Evolutionary conservation across 2,888 invertebrate genomes (phyloP), one percentile per base, ranked within the genome.

Genomic region (Lasioglossum zephyrum): DNA sequence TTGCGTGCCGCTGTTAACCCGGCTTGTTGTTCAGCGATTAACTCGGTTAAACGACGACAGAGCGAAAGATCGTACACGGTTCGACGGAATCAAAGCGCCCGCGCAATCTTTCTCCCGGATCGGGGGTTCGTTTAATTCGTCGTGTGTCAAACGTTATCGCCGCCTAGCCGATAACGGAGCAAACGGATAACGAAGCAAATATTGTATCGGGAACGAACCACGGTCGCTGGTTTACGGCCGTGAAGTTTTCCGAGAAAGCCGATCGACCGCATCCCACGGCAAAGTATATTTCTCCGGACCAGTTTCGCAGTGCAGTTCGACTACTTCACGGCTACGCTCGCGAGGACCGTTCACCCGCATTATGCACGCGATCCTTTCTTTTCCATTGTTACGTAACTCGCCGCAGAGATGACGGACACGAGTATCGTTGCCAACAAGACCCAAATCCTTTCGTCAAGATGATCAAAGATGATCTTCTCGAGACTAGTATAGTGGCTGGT

Each of bases 231-330:
- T 36, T 66, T 36, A 69, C 22, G 39, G 39, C 39, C 69, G 39
- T 22, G 39, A 69, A 69, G 69, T 69, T 69, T 69, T 69, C 69
- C 69, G 39, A 39, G 69, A 69, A 69, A 39, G 9, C 22, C 39
- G 69, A 41, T 69, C 69, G 39, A 69, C 39, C 69, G 39, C 36
- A 9, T 66, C 66, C 22, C 53, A 2, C 49, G 31, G 36, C 69
- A 11, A 39, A 41, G 39, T 41, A 69, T 39, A 69, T 39, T 69
- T 69, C n/a, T 69, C 22, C 39, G 9, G 11, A 41, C 11, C 22
- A 39, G 69, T 69, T 69, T 69, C 39, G 39, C 69, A 39, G 39
- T 8, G 18, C 22, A 8, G 39, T 36, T 18, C 69, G 60, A 69
- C 69, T 41, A 36, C 22, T 39, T 69, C 39, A 1, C 36, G 9